Base-by-base conservation (phyloP, 2,888 invertebrate species). In the Hesperia comma region DNA sequence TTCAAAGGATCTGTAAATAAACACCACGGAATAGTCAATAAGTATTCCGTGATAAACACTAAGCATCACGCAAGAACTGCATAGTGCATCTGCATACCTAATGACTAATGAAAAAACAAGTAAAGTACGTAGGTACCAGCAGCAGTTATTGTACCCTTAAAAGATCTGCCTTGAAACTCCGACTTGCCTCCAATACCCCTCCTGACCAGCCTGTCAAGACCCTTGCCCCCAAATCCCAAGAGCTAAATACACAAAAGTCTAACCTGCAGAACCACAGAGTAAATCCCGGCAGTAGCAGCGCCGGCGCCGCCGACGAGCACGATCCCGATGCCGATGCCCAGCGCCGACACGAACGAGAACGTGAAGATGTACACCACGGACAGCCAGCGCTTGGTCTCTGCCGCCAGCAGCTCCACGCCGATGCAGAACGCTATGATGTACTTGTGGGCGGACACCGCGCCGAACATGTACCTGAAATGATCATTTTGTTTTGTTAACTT, bases 401-500 rank as follows among this genome's bases (percentile, higher is more conserved):
- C 95, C 0, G 95, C 95, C 49, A 97, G 93, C 57, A 98, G 87
- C 79, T 98, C 97, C 70, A 97, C 95, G 0, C 97, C 97, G 70
- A 98, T 96, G 82, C 97, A 97, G 84, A 98, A 97, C 1, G 97
- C 96, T 68, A 98, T 95, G 54, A 98, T 97, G 76, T 97, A 94
- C 86, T 98, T 98, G 83, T 98, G 98, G 0, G 97, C 96, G 1
- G 96, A 95, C 0, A 98, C 96, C 0, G 97, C 97, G 0, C 94
- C 96, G 80, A 97, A 97, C 95, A 98, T 96, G 80, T 96, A 97
- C 94, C 94, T 94, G 71, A n/a, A 62, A 62, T n/a, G n/a, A n/a
- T n/a, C 40, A 41, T 37, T 37, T 1, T 0, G 2, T 37, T 26
- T 26, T 26, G 26, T 26, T 4, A n/a, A n/a, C n/a, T n/a, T n/a